These are phyloP conservation scores for Micrasema longulum DNA, from an alignment of 1,140 invertebrate species.

Conservation along the genomic window DNA sequence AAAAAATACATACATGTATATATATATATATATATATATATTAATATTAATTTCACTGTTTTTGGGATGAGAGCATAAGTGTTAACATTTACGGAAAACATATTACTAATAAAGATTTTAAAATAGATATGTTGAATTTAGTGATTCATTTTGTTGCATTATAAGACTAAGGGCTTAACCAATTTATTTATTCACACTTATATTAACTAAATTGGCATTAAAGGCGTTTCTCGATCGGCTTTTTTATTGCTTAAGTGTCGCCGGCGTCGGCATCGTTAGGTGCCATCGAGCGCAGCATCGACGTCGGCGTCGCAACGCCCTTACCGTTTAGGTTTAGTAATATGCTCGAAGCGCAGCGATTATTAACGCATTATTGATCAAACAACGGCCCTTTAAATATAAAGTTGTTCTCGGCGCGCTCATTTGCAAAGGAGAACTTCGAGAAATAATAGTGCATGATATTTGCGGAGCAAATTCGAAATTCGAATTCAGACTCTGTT, in stretches of 20 bases:
- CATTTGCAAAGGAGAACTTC: slow-evolving; percentile 43
- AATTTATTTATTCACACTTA: too few relatives aligned
- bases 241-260: slow-evolving; percentile 22
- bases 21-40: too few relatives aligned
- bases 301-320: background rate
- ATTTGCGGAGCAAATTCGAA: background rate
- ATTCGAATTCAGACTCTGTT: too few relatives aligned
- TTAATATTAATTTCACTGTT: too few relatives aligned
- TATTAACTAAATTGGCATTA: slow-evolving; percentile 6
- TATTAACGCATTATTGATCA: slow-evolving; percentile 56
- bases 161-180: too few relatives aligned
- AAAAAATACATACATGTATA: too few relatives aligned
- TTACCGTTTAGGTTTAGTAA: slow-evolving; percentile 20
- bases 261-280: too few relatives aligned
- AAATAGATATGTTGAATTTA: too few relatives aligned
- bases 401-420: slow-evolving; percentile 32
- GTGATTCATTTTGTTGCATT: too few relatives aligned
- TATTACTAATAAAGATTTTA: too few relatives aligned
- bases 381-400: slow-evolving; percentile 48
- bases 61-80: too few relatives aligned
- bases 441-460: slow-evolving; percentile 27
- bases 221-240: slow-evolving; percentile 13
- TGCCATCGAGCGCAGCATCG: background rate
- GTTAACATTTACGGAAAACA: too few relatives aligned
- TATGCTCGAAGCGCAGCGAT: slow-evolving; percentile 47